Evolutionary conservation across 2,888 invertebrate genomes (phyloP).

Genomic region (Metellina segmentata): DNA sequence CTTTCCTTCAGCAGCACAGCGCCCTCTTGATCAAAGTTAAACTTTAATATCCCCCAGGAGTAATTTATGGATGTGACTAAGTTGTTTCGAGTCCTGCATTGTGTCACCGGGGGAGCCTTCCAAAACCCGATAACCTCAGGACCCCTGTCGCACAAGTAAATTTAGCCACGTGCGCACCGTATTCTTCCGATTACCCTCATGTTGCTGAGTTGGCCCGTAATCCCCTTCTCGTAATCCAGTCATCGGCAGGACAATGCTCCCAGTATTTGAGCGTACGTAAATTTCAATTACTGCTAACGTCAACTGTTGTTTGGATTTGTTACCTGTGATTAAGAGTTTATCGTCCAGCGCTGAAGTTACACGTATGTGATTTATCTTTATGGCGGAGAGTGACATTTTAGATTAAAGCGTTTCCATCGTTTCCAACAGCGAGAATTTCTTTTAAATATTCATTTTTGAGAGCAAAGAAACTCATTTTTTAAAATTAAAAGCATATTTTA

Average conservation of each 20-base stretch:
- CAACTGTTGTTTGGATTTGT: constrained; percentile 10
- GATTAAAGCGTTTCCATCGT: no score
- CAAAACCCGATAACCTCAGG: constrained; percentile 65
- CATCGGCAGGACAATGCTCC: constrained; percentile 35
- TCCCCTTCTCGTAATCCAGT: constrained; percentile 53
- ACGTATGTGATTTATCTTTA: no score
- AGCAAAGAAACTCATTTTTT: no score
- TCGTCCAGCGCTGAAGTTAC: neutral
- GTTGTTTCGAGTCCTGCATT: constrained; percentile 64
- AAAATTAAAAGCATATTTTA: no score
- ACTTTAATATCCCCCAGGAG: constrained; percentile 51
- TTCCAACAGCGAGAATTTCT: no score
- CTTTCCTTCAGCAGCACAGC: constrained; percentile 1
- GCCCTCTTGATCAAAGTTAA: constrained; percentile 55
- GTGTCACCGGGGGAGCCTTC: constrained; percentile 59
- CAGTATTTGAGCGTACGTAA: constrained; percentile 53
- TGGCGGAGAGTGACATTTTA: no score
- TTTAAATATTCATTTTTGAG: no score
- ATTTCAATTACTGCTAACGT: constrained; percentile 65
- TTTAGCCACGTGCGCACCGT: constrained; percentile 66
- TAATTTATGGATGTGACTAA: constrained; percentile 76
- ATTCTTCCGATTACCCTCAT: constrained; percentile 51
- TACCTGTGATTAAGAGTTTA: constrained; percentile 28
- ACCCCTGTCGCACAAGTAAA: constrained; percentile 68
- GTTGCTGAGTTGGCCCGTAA: constrained; percentile 37